Evolutionary conservation across 2,113 vertebrate genomes (phyloP), one percentile per base, ranked within the genome.

Genomic region (Actinemys pallida): DNA sequence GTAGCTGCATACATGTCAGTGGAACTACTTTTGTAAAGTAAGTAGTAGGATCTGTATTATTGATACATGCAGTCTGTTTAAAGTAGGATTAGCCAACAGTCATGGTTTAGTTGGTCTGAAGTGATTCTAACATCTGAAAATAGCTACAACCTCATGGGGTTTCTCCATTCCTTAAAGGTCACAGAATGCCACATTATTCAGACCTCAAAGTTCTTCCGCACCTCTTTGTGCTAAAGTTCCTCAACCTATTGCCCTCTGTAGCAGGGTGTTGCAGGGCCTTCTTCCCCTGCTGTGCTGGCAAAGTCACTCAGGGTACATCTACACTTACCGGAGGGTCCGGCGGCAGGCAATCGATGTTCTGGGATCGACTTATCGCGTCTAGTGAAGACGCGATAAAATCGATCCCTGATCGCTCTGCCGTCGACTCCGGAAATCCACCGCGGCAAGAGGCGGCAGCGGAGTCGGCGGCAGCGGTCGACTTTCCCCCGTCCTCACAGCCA

Each of bases 101-200:
- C 47, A 1, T 93, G 42, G 79, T 93, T 93, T 39, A 72, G 57
- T 50, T 88, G 13, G n/a, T 96, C 13, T 5, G 62, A 17, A 35
- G 54, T 95, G 57, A 24, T 94, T 90, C 84, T 62, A 20, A 12
- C 27, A 81, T 93, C n/a, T 85, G 0, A 78, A 45, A 81, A 92
- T 93, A 89, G 79, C 50, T 87, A 29, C 83, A 83, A 54, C 84
- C 76, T 22, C 24, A 29, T 31, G n/a, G 49, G 6, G 9, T 53
- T 81, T 69, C 29, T 45, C 81, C 49, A 92, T 88, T 54, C 62
- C 65, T 88, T 88, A 49, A 82, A 87, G 84, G 84, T 87, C 16
- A 19, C 20, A 42, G 27, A 9, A 17, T 62, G 62, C 81, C n/a
- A 52, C 1, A 2, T 1, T 92, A 53, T 11, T 92, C 88, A 1